A percentile compares a stretch with the other conserved stretches of the same genome.
These are phyloP conservation scores for Heliconius hortense DNA, from an alignment of 2,888 invertebrate genomes.

Conservation along the genomic window DNA sequence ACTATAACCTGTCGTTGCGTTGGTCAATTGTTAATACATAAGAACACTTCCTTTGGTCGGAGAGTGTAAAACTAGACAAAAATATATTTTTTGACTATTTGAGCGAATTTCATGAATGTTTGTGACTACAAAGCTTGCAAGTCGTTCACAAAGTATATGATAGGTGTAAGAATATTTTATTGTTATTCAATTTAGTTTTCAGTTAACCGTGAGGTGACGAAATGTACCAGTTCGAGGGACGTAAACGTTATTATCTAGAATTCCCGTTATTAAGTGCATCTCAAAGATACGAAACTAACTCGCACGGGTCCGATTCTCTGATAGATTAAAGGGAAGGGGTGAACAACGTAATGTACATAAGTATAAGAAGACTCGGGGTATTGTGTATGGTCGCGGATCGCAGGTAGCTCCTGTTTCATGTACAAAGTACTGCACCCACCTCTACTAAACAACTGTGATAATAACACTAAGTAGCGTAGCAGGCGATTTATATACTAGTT, in stretches of 20 bases:
- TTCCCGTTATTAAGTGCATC: constrained; percentile 67
- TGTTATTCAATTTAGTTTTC: constrained; percentile 81
- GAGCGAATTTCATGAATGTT: constrained; percentile 76
- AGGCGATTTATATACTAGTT: constrained; percentile 82
- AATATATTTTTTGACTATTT: constrained; percentile 83
- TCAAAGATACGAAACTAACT: constrained; percentile 60
- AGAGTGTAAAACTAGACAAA: constrained; percentile 75
- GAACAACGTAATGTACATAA: constrained; percentile 79
- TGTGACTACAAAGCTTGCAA: constrained; percentile 76
- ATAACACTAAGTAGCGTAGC: constrained; percentile 83
- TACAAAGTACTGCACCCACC: constrained; percentile 83
- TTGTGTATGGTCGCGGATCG: constrained; percentile 69
- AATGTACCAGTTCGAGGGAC: constrained; percentile 80
- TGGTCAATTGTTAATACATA: constrained; percentile 82
- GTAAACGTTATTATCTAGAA: constrained; percentile 79
- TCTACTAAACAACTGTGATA: constrained; percentile 83
- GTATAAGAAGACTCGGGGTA: constrained; percentile 77
- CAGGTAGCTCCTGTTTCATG: constrained; percentile 79
- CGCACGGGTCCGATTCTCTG: constrained; percentile 57
- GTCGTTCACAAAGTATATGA: constrained; percentile 77
- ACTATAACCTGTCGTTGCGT: constrained; percentile 80
- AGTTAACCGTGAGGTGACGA: constrained; percentile 78
- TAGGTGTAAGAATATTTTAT: constrained; percentile 82
- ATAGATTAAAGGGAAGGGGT: constrained; percentile 59
- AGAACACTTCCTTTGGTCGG: constrained; percentile 67